Evolutionary conservation across 2,113 vertebrate species (phyloP), one percentile per base, ranked within the genome.

Genomic region (Caranx melampygus): DNA sequence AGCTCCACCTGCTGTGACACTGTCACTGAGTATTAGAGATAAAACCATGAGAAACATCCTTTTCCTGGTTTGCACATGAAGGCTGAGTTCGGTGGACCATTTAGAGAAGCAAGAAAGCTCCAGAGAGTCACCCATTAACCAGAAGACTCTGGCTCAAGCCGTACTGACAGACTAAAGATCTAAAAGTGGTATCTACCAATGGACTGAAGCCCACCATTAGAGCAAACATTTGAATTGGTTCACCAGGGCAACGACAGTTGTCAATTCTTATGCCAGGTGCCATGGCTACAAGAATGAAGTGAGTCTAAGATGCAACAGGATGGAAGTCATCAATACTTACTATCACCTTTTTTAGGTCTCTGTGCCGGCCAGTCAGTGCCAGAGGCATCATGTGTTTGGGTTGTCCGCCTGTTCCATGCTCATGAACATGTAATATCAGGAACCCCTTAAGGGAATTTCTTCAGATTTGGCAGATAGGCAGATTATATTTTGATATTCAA

Each of bases 1-100:
- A 51, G 52, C 47, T 20, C 14, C 51, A 64, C 60, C 79, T 58
- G 34, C 72, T 74, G 52, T 9, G 33, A 62, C 51, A 20, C 62
- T 47, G 63, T 59, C 72, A 60, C 59, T 12, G 49, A 61, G 63
- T 40, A 45, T 68, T 33, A 21, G 40, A 57, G 8, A 59, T 12
- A 12, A 40, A 71, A 31, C 16, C 20, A 37, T 31, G 62, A 76
- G 67, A 61, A 60, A 37, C 18, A 0, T n/a, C 33, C 54, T 74
- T 42, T 42, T 42, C 21, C 76, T 69, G 47, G 42, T 68, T 83
- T 58, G 21, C 3, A 0, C n/a, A 10, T 7, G 18, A 9, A 33
- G 34, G 26, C 26, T 42, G 40, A 9, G 40, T 42, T 42, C 6
- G 11, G 8, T 9, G 8, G 40, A 42, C 40, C 21, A 3, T 35